Evolutionary conservation across 1,140 invertebrate species (phyloP).

Genomic region (Leptopilina boulardi): DNA sequence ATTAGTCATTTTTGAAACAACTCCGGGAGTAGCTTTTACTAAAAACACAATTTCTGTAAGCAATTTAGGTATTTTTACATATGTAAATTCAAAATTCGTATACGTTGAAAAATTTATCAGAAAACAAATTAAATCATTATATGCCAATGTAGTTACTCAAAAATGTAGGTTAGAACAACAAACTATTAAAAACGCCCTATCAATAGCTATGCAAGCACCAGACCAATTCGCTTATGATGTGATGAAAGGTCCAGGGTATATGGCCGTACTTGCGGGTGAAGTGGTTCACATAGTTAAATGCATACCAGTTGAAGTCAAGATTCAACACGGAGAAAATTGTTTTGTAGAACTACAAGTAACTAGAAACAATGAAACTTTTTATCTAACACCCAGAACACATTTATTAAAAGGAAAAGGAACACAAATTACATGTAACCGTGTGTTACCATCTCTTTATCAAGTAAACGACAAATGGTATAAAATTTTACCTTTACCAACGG

Average conservation of each 20-base stretch:
- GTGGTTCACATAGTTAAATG: slow-evolving; percentile 42
- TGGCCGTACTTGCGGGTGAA: slow-evolving; percentile 43
- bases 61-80: slow-evolving; percentile 39
- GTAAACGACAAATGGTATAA: slow-evolving; percentile 34
- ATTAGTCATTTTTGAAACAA: slow-evolving; percentile 50
- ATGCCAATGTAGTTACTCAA: slow-evolving; percentile 27
- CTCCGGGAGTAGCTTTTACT: neutral
- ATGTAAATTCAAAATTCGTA: slow-evolving; percentile 41
- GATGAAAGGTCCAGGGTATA: slow-evolving; percentile 51
- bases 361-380: slow-evolving; percentile 22
- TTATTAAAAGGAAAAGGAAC: slow-evolving; percentile 39
- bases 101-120: slow-evolving; percentile 16
- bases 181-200: neutral
- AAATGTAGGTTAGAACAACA: slow-evolving; percentile 38
- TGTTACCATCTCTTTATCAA: slow-evolving; percentile 11
- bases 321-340: slow-evolving; percentile 33
- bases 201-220: slow-evolving; percentile 37
- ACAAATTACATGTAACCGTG: slow-evolving; percentile 8
- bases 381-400: slow-evolving; percentile 43
- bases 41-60: neutral
- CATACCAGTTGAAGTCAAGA: slow-evolving; percentile 37
- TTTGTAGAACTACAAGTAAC: slow-evolving; percentile 44
- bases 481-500: neutral
- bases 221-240: slow-evolving; percentile 48
- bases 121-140: slow-evolving; percentile 33